Percentiles rank a stretch among this genome's conserved stretches.
These are phyloP conservation scores for Platerodrilus igneus DNA, from an alignment of 2,888 invertebrate genomes.

Conservation along the genomic window DNA sequence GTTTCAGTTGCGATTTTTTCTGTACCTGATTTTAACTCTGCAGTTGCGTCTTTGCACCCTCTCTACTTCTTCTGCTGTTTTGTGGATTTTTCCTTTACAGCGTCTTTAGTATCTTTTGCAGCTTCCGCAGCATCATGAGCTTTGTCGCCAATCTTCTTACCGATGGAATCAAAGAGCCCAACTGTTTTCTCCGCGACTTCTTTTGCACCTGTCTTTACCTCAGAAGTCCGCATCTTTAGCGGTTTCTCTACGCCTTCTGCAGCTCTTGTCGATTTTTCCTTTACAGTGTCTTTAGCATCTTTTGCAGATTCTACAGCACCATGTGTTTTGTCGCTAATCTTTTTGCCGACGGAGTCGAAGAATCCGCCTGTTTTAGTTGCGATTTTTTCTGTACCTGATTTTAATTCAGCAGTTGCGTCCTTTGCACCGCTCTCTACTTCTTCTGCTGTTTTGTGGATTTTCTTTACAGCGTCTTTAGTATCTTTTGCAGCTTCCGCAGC, in stretches of 20 bases:
- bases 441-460: constrained; percentile 11
- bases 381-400: constrained; percentile 6
- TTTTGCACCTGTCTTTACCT: constrained; percentile 3
- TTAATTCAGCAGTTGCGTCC: neutral
- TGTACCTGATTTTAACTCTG: neutral
- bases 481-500: constrained; percentile 1
- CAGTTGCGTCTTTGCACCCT: no score
- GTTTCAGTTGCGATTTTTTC: constrained; percentile 8
- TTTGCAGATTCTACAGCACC: constrained; percentile 8
- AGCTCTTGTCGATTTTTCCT: constrained; percentile 2
- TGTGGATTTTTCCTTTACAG: constrained; percentile 5
- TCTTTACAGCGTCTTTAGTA: constrained; percentile 13
- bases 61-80: constrained; percentile 7
- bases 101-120: constrained; percentile 17
- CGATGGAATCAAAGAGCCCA: constrained; percentile 20
- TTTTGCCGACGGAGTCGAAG: constrained; percentile 17
- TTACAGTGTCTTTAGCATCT: constrained; percentile 15
- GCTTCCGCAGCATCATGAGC: constrained; percentile 8
- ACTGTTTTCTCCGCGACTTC: constrained; percentile 14
- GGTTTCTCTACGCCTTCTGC: constrained; percentile 9
- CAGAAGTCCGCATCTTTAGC: no score
- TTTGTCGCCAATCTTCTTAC: constrained; percentile 16
- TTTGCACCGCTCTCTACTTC: constrained; percentile 7
- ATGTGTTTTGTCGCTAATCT: constrained; percentile 16
- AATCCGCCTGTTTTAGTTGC: constrained; percentile 20